A percentile compares a stretch with the other conserved stretches of the same genome.
These are phyloP conservation scores for Liolophura sinensis DNA, from an alignment of 1,140 invertebrate genomes.

Conservation along the genomic window DNA sequence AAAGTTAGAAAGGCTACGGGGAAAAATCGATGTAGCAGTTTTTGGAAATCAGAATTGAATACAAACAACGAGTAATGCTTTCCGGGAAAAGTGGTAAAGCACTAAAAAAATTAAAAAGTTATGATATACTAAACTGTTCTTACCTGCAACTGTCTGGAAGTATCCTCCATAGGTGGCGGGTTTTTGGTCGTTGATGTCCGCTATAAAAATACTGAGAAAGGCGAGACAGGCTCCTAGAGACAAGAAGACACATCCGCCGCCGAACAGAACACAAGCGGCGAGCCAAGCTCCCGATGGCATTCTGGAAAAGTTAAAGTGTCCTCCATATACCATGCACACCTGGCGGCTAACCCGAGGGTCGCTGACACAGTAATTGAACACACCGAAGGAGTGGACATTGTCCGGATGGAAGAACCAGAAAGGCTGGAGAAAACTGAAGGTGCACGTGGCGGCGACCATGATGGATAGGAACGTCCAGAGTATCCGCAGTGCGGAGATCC, in stretches of 20 bases:
- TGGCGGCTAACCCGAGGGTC: constrained; percentile 13
- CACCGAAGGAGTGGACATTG: constrained; percentile 39
- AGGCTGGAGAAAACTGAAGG: constrained; percentile 49
- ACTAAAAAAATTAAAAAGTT: too few species aligned
- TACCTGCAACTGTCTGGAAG: constrained; percentile 28
- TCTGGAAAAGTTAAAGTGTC: constrained; percentile 34
- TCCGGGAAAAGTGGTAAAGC: too few species aligned
- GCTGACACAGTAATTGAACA: constrained; percentile 32
- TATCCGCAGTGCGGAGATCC: constrained; percentile 35
- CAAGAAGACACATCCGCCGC: constrained; percentile 46
- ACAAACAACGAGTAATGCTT: too few species aligned
- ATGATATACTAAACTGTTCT: neutral
- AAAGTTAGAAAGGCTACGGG: too few species aligned
- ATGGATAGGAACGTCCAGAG: constrained; percentile 53
- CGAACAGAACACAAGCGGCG: constrained; percentile 46
- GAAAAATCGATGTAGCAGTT: too few species aligned
- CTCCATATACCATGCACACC: constrained; percentile 44
- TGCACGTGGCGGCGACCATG: constrained; percentile 40
- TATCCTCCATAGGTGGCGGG: constrained; percentile 19
- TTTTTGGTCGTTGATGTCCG: constrained; percentile 5
- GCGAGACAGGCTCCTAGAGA: constrained; percentile 32
- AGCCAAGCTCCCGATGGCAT: constrained; percentile 51
- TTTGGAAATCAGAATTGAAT: too few species aligned
- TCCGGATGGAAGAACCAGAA: constrained; percentile 46
- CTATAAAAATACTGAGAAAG: constrained; percentile 16